Evolutionary conservation across 2,888 invertebrate species (phyloP), one percentile per base, ranked within the genome.

Genomic region (Sarcophaga carnaria): DNA sequence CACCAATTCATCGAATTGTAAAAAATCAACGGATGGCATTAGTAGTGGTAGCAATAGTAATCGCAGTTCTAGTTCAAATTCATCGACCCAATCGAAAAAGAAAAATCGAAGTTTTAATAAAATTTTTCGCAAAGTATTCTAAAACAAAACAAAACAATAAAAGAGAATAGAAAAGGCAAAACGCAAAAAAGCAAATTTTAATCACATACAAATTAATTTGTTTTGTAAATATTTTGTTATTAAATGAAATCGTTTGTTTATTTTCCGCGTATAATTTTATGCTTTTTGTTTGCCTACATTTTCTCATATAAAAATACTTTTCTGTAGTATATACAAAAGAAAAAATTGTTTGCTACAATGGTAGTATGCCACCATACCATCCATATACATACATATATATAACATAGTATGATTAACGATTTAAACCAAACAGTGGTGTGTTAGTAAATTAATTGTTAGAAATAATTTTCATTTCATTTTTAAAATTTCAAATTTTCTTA

Each of bases 61-160:
- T 89, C 90, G 90, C 74, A 89, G 89, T 85, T 89, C 88, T 75
- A 89, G 89, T 76, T 91, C 91, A 78, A 91, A 91, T 49, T 90
- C 92, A 80, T 91, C 92, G 37, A 91, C 90, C 63, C 89, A 91
- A 83, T 90, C 90, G 80, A 95, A 95, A 90, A 96, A 96, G 92
- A 94, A 92, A 83, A 91, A 94, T 90, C 95, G 96, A 91, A 95
- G 96, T 90, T 94, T 97, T 89, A 97, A 96, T 92, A 96, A 96
- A 93, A 95, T 97, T 92, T 95, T 97, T 91, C 96, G 95, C 90
- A 97, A 96, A 94, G 96, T 97, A 92, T 97, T 97, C 94, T 96
- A 77, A 83, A 25, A 37, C 14, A 14, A 20, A 1, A 17, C 54
- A 60, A 20, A 82, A 54, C n/a, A 17, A 54, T 10, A 2, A 47